Percentiles rank a stretch among this genome's conserved stretches.
Evolutionary conservation across 2,888 invertebrate species (phyloP).

Genomic region (Acanthosepion esculentum): DNA sequence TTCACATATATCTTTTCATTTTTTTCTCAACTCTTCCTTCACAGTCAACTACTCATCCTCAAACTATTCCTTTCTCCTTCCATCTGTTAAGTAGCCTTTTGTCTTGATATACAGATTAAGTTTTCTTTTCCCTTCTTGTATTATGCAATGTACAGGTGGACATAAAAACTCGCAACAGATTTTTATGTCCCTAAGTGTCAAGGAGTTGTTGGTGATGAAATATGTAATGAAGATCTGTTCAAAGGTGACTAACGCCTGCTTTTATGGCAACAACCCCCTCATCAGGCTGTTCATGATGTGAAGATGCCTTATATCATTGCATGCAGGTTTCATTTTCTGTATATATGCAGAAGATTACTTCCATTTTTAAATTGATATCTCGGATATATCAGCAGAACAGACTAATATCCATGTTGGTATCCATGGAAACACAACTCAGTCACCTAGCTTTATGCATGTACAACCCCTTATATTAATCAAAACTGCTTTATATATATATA

Average conservation of each 20-base stretch:
- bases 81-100: background rate
- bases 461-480: no score
- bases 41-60: no score
- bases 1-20: no score
- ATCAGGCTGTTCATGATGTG: background rate
- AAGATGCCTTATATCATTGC: background rate
- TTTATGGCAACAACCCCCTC: background rate
- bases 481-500: no score
- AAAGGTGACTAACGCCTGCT: background rate
- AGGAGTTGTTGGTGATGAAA: background rate
- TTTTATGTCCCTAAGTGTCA: constrained; percentile 21
- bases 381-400: background rate
- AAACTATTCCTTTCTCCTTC: background rate
- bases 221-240: background rate
- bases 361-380: background rate
- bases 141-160: background rate
- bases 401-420: background rate
- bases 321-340: no score
- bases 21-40: no score
- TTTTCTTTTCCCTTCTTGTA: background rate
- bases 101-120: background rate
- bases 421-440: background rate
- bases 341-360: background rate
- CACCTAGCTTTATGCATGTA: background rate
- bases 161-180: background rate